These are phyloP conservation scores for Petrocephalus zakoni DNA, from an alignment of 2,113 vertebrate genomes.

Conservation along the genomic window DNA sequence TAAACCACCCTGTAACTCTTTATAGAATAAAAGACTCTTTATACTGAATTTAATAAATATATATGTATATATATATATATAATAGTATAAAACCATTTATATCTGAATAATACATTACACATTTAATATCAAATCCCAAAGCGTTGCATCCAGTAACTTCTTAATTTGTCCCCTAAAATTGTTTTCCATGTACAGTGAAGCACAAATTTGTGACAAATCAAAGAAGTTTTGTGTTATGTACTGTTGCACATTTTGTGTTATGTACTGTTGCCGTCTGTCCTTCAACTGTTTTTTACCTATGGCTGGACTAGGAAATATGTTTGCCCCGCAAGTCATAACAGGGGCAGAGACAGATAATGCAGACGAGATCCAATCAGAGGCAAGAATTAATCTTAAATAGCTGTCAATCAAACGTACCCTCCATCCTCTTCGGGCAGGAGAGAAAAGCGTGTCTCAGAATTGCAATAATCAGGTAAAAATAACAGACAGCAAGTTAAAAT, in stretches of 20 bases:
- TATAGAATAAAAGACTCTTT: not conserved
- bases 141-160: not conserved
- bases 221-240: not conserved
- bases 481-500: not conserved
- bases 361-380: not conserved
- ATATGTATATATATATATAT: not conserved
- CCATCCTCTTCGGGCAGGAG: not conserved
- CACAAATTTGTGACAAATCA: not conserved
- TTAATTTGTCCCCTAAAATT: not conserved
- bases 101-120: not conserved
- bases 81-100: not conserved
- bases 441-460: not conserved
- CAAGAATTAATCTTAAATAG: not conserved
- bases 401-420: not conserved
- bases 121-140: not conserved
- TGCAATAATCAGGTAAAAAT: not conserved
- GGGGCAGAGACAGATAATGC: not conserved
- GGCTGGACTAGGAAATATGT: not conserved
- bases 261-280: not conserved
- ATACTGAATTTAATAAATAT: not conserved
- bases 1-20: not conserved
- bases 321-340: not conserved
- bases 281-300: not conserved
- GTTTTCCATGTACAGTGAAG: not conserved
- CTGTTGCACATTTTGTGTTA: not conserved